Evolutionary conservation across 2,888 invertebrate genomes (phyloP), one percentile per base, ranked within the genome.

Genomic region (Glaucopsyche alexis): DNA sequence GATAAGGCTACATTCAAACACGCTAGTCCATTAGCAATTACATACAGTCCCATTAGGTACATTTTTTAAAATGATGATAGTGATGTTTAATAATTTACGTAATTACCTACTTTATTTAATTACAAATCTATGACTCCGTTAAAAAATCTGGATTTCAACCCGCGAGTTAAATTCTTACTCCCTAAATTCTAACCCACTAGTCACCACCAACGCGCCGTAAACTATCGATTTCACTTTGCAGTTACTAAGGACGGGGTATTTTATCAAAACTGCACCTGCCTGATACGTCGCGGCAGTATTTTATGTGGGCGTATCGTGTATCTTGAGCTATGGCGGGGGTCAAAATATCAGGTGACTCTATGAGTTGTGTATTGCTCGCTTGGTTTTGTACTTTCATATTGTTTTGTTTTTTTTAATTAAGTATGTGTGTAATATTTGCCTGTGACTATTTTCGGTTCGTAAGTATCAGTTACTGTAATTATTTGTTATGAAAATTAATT

Each of bases 201-300:
- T 29, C 29, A 29, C 3, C 9, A 3, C 55, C 14, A 6, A 29
- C 60, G 19, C 19, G 2, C 29, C 29, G 13, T 60, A 60, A 4
- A 38, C 64, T 64, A 66, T 66, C 42, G 66, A 66, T 66, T 66
- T 66, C 66, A 66, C 42, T 66, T 66, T 42, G 42, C 42, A 75
- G 60, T 75, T 69, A 73, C 49, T 71, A 19, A 72, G 74, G 47
- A 67, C 69, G 42, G 69, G 71, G 75, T 73, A 76, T 77, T 80
- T 80, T 80, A 80, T 79, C 78, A 77, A 78, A 75, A 76, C 71
- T 77, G 79, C 80, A 81, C 80, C 80, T 81, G 81, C 78, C 65
- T 74, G 70, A 50, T 73, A 75, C 72, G 75, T 72, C 73, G 75
- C 70, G 76, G 74, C 74, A 75, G 78, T 80, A 78, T 76, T 78